Percentiles rank a stretch among this genome's conserved stretches.
These are phyloP conservation scores for Synergus umbraculus DNA, from an alignment of 2,888 invertebrate genomes.

Conservation along the genomic window DNA sequence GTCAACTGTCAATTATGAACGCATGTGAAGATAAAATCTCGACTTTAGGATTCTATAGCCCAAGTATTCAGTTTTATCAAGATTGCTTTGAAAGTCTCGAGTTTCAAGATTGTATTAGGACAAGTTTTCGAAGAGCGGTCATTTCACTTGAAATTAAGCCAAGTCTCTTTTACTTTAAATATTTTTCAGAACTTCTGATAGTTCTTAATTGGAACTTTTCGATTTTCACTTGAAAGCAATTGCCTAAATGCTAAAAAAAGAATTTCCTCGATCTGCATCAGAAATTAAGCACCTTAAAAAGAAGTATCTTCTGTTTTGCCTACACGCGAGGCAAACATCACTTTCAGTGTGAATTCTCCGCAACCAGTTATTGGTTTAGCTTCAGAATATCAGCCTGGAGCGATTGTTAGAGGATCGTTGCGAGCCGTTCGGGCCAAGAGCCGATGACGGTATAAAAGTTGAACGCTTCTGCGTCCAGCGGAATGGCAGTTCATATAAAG, in stretches of 20 bases:
- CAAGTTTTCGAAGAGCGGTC: not conserved
- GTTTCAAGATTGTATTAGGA: not conserved
- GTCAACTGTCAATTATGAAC: not conserved
- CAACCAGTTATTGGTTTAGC: not conserved
- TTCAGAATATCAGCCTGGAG: not conserved
- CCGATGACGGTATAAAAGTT: not conserved
- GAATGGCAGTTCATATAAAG: not conserved
- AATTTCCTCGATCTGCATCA: not conserved
- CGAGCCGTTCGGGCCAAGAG: not conserved
- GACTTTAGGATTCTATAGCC: not conserved
- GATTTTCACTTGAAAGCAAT: no score
- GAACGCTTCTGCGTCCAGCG: not conserved
- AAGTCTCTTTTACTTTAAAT: not conserved
- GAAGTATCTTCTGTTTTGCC: not conserved
- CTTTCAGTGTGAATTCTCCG: not conserved
- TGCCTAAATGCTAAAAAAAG: no score
- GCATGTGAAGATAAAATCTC: not conserved
- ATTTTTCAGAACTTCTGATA: not conserved
- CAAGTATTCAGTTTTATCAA: not conserved
- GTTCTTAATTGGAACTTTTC: no score
- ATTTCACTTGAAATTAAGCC: not conserved
- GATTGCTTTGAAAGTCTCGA: not conserved
- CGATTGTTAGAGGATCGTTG: not conserved
- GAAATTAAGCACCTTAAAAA: not conserved
- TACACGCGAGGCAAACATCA: not conserved